Evolutionary conservation across 2,113 vertebrate genomes (phyloP), one percentile per base, ranked within the genome.

Genomic region (Sinocyclocheilus maitianheensis): DNA sequence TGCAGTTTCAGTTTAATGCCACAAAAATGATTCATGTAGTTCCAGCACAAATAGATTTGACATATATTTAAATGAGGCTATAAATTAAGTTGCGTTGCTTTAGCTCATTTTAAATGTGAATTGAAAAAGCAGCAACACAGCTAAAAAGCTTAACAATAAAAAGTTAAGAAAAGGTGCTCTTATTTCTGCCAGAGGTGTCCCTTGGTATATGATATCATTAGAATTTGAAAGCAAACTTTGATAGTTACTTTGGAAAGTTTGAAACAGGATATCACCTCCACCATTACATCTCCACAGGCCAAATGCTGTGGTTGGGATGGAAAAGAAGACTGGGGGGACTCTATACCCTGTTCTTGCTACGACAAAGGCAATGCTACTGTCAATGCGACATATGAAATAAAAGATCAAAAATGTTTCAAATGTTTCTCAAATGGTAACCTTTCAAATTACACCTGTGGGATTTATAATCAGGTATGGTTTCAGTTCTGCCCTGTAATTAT

Each of bases 281-380:
- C 20, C 40, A 75, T 18, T n/a, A 69, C 24, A 65, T 74, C 13
- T 51, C 2, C 4, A 71, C 67, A 92, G 91, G 65, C 6, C 11
- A 1, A 86, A 3, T 92, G 91, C 85, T 92, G 91, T 77, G 91
- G 91, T 16, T 92, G 91, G 91, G 1, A 2, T 2, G 67, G 10
- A 0, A 12, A 1, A 63, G 0, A 0, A 0, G 63, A 90, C 40
- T 92, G 85, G 85, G 1, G 0, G 0, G 0, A 1, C 7, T 5
- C 0, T 51, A 20, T 71, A 71, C 88, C 84, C 8, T 90, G 85
- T 43, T 88, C 90, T 24, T 92, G 91, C 77, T 87, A 24, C 8
- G 24, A 53, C 55, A 16, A 14, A 14, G 7, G 0, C 26, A 88
- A 83, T 67, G 51, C 10, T 58, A 84, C 85, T 24, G 20, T 1